Conservation (phyloP, 2,797 vertebrate species). For the Hylomyscus alleni region DNA sequence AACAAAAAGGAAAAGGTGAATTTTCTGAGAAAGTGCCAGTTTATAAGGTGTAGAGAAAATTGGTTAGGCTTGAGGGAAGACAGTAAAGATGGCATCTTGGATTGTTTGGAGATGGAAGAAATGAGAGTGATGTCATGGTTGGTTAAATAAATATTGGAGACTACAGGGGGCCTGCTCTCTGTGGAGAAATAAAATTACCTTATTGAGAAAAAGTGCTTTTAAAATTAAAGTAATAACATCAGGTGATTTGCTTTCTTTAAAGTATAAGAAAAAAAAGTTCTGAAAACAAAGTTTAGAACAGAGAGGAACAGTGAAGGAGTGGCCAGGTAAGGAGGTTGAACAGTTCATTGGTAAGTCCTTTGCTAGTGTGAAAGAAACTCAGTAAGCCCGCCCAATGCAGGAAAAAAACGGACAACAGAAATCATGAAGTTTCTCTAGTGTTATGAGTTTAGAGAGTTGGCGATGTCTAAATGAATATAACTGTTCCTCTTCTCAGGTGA, state of each 20-base stretch:
- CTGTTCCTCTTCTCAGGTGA: neutral
- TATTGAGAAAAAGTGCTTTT: conserved; percentile 57
- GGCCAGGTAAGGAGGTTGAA: neutral
- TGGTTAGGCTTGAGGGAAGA: neutral
- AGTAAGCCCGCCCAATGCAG: neutral
- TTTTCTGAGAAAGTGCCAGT: conserved; percentile 26
- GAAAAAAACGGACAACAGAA: neutral
- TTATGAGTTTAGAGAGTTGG: neutral
- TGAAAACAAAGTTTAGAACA: neutral
- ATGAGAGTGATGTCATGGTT: neutral
- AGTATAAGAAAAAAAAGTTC: neutral
- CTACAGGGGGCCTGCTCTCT: neutral
- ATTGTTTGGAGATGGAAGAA: neutral
- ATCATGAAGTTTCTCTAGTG: neutral
- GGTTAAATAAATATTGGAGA: conserved; percentile 37
- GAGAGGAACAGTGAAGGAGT: neutral
- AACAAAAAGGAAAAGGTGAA: conserved; percentile 3
- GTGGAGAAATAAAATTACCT: conserved; percentile 31
- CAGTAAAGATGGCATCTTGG: neutral
- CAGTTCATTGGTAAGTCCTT: neutral
- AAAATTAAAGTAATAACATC: conserved; percentile 40
- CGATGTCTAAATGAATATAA: neutral
- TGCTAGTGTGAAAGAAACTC: neutral
- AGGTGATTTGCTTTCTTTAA: neutral
- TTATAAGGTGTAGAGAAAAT: neutral